phyloP scores from a whole-genome alignment of 1,140 invertebrate species.

The Drosophila aff. region DNA sequence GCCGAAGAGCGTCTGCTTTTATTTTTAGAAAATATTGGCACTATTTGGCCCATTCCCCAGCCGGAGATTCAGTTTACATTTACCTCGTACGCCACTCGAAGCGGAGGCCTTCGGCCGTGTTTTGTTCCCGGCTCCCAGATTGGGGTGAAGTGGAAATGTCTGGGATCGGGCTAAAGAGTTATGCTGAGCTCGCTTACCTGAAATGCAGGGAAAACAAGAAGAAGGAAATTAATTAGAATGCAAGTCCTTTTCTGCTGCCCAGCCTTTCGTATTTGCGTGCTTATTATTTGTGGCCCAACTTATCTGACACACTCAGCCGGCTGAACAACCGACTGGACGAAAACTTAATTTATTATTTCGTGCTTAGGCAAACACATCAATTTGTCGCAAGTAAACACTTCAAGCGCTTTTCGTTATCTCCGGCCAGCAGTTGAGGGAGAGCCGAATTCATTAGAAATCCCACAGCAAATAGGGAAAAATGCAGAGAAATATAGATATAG shows the following conservation, averaged over 20 bases:
- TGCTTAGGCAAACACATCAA: slow-evolving; percentile 79
- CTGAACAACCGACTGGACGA: slow-evolving; percentile 21
- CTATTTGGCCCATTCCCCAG: slow-evolving; percentile 31
- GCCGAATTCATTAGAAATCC: slow-evolving; percentile 76
- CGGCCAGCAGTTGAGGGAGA: slow-evolving; percentile 58
- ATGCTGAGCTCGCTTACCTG: slow-evolving; percentile 46
- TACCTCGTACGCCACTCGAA: slow-evolving; percentile 56
- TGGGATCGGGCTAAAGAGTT: slow-evolving; percentile 18
- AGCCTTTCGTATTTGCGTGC: slow-evolving; percentile 16
- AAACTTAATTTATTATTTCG: slow-evolving; percentile 80
- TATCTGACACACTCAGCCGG: slow-evolving; percentile 33
- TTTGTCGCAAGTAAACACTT: slow-evolving; percentile 82
- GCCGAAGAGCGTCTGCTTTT: slow-evolving; percentile 70
- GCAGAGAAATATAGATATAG: slow-evolving; percentile 25
- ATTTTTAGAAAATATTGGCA: slow-evolving; percentile 82
- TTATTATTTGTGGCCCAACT: slow-evolving; percentile 30
- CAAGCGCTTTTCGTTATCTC: slow-evolving; percentile 78
- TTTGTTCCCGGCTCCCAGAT: slow-evolving; percentile 20
- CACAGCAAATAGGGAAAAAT: slow-evolving; percentile 75
- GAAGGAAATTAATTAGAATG: slow-evolving; percentile 51
- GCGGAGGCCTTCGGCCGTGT: slow-evolving; percentile 11
- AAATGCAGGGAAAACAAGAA: slow-evolving; percentile 22
- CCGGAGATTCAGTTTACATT: slow-evolving; percentile 54
- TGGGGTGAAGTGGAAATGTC: slow-evolving; percentile 37
- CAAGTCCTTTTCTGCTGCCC: neutral